Base-by-base conservation (phyloP, 2,888 invertebrate genomes). In the Melinaea marsaeus region DNA sequence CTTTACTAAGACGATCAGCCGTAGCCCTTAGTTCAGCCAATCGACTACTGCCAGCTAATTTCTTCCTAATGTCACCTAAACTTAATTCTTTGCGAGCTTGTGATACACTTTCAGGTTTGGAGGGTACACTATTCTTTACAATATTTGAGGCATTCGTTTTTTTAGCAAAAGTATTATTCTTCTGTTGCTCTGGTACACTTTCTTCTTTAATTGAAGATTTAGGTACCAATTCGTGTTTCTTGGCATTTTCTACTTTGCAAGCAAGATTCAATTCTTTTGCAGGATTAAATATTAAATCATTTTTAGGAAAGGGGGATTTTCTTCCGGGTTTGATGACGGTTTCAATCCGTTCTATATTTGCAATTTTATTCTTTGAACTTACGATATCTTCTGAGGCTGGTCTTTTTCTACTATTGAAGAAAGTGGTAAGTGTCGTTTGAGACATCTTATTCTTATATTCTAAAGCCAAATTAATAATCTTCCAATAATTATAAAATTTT, bases 371-470 rank as follows among this genome's bases (percentile, higher is more conserved):
- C 81, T 92, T 91, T 61, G 89, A 79, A 83, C 88, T 80, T 77
- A 84, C 73, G 75, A 87, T 78, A 78, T 95, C 95, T 59, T 95
- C 95, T 7, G 89, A 81, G n/a, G 94, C 94, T 64, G 93, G 91
- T 74, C 96, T 92, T 87, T 96, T 96, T 77, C 95, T 92, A 75
- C 93, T 94, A 80, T 92, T 94, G 81, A 95, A 96, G 90, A 92
- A 96, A 69, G 93, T 92, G 67, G 94, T 94, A 64, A 96, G 92
- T 59, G 94, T 94, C 74, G 95, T 94, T 85, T 96, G 96, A 69
- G 95, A 93, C 95, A 96, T 95, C 13, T 46, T 75, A 32, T 32
- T 32, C 32, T n/a, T 9, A 7, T 51, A 51, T 51, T 32, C 2
- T 42, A 6, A 42, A 42, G 9, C 9, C 11, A 42, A 42, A 9